Conservation (phyloP, 2,888 invertebrate genomes). For the Micoletzkya japonica region DNA sequence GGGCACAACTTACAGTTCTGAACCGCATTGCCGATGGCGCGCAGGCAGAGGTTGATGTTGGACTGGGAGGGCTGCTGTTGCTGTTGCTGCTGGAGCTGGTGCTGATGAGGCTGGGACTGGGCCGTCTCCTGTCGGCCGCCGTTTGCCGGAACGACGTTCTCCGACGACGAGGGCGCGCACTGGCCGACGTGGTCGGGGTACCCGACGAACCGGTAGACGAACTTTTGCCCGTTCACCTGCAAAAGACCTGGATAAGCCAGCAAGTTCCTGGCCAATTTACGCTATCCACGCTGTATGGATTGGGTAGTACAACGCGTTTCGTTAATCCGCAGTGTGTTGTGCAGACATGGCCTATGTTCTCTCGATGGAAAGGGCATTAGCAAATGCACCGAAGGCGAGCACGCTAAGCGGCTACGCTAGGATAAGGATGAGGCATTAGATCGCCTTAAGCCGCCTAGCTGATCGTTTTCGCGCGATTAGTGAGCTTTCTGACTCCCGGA, state of each 20-base stretch:
- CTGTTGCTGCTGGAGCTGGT: conserved; percentile 7
- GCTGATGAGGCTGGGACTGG: background rate
- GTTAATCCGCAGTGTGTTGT: no score
- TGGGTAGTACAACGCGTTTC: no score
- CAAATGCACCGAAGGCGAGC: no score
- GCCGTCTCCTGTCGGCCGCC: background rate
- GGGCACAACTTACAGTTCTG: background rate
- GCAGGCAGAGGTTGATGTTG: background rate
- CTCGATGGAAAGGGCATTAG: no score
- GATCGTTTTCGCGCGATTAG: no score
- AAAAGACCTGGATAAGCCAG: background rate
- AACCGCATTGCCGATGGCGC: background rate
- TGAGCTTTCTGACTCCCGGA: no score
- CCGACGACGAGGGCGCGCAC: background rate
- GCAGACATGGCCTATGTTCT: no score
- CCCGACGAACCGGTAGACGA: conserved; percentile 64
- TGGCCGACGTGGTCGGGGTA: conserved; percentile 31
- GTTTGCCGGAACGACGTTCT: background rate
- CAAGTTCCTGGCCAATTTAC: no score
- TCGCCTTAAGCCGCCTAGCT: no score
- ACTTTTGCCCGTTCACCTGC: conserved; percentile 62
- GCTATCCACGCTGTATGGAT: no score
- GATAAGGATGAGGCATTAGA: no score
- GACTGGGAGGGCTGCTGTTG: conserved; percentile 1
- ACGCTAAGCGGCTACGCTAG: no score